Evolutionary conservation across 2,113 vertebrate species (phyloP).

Genomic region (Actinemys pallida): DNA sequence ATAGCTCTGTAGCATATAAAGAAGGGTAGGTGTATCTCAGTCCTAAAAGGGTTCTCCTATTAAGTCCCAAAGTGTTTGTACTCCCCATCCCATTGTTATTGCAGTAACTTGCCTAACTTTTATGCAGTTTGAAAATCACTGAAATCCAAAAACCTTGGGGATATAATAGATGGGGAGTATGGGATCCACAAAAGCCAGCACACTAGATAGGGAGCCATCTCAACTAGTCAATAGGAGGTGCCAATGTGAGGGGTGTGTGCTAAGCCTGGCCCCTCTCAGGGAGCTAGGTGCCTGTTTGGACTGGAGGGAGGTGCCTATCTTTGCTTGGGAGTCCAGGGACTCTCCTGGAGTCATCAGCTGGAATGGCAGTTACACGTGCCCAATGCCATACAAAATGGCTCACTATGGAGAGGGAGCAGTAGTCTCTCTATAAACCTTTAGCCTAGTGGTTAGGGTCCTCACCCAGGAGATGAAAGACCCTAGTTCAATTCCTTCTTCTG

Average conservation of each 20-base stretch:
- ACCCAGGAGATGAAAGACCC: neutral
- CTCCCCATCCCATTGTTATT: neutral
- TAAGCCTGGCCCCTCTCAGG: neutral
- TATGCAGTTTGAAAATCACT: neutral
- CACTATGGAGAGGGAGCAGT: neutral
- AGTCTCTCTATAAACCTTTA: neutral
- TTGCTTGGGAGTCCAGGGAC: too few species aligned
- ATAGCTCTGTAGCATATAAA: neutral
- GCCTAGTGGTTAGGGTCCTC: neutral
- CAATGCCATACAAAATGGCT: neutral
- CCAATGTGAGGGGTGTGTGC: neutral
- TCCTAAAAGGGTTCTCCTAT: neutral
- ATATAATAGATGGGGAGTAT: neutral
- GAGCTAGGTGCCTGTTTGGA: neutral
- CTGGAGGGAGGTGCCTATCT: neutral
- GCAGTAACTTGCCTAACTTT: neutral
- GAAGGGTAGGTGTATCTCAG: accelerated
- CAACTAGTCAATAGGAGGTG: neutral
- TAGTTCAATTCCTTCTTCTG: neutral
- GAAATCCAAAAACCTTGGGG: neutral
- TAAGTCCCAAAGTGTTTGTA: neutral
- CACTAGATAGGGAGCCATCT: neutral
- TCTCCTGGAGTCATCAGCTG: neutral
- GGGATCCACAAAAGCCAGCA: neutral
- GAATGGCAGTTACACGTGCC: neutral